A percentile compares a stretch with the other conserved stretches of the same genome.
Evolutionary conservation across 2,888 invertebrate species (phyloP).

Genomic region (Rhagonycha lutea): DNA sequence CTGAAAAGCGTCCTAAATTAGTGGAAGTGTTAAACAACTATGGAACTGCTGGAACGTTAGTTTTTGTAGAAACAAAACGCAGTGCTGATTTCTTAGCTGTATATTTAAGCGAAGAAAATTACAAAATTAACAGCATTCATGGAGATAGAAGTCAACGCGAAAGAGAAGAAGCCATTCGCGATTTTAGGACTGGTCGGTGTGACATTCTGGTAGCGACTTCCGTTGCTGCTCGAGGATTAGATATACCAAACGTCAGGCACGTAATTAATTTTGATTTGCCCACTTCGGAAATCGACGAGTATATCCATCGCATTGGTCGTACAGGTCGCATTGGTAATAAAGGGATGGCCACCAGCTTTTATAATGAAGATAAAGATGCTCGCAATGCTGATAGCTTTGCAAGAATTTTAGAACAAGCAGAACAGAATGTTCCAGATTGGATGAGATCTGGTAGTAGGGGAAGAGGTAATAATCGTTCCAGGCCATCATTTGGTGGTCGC

Average conservation of each 20-base stretch:
- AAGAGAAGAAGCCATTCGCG: conserved; percentile 71
- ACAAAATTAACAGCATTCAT: conserved; percentile 74
- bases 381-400: conserved; percentile 67
- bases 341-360: conserved; percentile 88
- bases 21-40: conserved; percentile 63
- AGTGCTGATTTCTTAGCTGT: conserved; percentile 90
- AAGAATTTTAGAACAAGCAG: conserved; percentile 76
- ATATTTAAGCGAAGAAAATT: conserved; percentile 74
- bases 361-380: conserved; percentile 64
- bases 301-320: conserved; percentile 93
- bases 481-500: conserved; percentile 66
- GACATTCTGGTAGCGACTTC: conserved; percentile 91
- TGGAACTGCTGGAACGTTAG: conserved; percentile 62
- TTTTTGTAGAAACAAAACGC: conserved; percentile 91
- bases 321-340: conserved; percentile 86
- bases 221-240: conserved; percentile 91
- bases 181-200: conserved; percentile 79
- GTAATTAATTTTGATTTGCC: conserved; percentile 94
- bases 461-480: conserved; percentile 49
- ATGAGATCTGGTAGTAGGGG: conserved; percentile 60
- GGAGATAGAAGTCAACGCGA: conserved; percentile 74
- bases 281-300: conserved; percentile 82
- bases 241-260: conserved; percentile 84
- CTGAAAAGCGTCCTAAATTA: conserved; percentile 76
- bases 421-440: conserved; percentile 81